Evolutionary conservation across 2,113 vertebrate species (phyloP).

Genomic region (Dasypus novemcinctus): DNA sequence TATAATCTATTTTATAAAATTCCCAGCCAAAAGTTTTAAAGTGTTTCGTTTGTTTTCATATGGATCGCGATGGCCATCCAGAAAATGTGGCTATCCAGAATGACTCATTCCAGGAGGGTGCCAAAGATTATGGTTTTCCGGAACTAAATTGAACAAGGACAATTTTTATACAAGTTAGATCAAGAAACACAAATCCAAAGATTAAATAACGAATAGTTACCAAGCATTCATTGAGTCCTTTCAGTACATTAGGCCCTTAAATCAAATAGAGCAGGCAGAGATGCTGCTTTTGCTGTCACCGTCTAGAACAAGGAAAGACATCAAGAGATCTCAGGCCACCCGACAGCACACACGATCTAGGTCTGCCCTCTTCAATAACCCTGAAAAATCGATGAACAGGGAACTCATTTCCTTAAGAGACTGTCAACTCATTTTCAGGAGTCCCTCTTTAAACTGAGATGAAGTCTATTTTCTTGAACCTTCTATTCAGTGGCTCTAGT

Average conservation of each 20-base stretch:
- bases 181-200: constrained; percentile 46
- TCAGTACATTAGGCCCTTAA: background rate
- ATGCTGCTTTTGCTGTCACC: background rate
- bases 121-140: background rate
- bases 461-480: constrained; percentile 34
- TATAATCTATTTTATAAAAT: background rate
- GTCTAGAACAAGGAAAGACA: background rate
- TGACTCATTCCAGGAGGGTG: background rate
- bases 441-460: background rate
- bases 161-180: constrained; percentile 43
- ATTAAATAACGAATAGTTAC: constrained; percentile 24
- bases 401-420: constrained; percentile 5
- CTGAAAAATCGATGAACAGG: background rate
- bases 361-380: background rate
- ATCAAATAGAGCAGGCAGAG: background rate
- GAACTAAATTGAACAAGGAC: background rate
- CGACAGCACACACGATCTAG: background rate
- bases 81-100: background rate
- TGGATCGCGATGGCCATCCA: background rate
- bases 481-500: background rate
- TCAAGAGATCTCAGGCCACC: background rate
- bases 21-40: background rate
- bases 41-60: background rate
- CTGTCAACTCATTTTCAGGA: background rate
- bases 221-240: background rate